Evolutionary conservation across 2,113 vertebrate genomes (phyloP).

Genomic region (Osmerus eperlanus): DNA sequence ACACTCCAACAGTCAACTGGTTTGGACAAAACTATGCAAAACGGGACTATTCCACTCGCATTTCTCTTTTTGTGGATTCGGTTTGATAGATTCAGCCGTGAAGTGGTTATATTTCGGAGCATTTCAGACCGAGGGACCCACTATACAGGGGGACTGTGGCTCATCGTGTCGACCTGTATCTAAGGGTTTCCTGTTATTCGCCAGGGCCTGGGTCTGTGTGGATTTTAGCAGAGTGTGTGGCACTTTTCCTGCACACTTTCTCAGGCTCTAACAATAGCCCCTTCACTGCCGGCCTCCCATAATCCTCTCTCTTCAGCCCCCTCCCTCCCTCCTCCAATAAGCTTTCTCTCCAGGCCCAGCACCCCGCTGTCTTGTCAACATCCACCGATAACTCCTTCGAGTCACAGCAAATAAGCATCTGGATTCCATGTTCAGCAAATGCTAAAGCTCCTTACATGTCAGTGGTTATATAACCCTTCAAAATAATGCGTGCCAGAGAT

Average conservation of each 20-base stretch:
- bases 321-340: slow-evolving; percentile 27
- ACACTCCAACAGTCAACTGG: slow-evolving; percentile 32
- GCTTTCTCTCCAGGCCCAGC: slow-evolving; percentile 33
- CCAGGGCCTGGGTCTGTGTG: slow-evolving; percentile 26
- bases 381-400: slow-evolving; percentile 31
- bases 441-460: slow-evolving; percentile 28
- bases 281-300: slow-evolving; percentile 54
- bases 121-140: background rate
- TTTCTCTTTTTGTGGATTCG: slow-evolving; percentile 9
- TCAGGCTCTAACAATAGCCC: slow-evolving; percentile 67
- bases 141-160: background rate
- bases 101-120: background rate
- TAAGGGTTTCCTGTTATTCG: slow-evolving; percentile 50
- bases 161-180: slow-evolving; percentile 23
- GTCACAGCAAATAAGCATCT: slow-evolving; percentile 19
- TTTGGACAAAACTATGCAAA: slow-evolving; percentile 23
- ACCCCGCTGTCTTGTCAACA: slow-evolving; percentile 54
- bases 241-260: slow-evolving; percentile 64
- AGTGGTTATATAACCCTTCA: slow-evolving; percentile 7
- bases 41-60: slow-evolving; percentile 13
- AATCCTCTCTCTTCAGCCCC: slow-evolving; percentile 57
- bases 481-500: slow-evolving; percentile 2
- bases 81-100: slow-evolving; percentile 5
- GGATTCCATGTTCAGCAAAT: slow-evolving; percentile 30
- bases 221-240: slow-evolving; percentile 38